Evolutionary conservation across 2,113 vertebrate genomes (phyloP), one percentile per base, ranked within the genome.

Genomic region (Hyaena hyaena): DNA sequence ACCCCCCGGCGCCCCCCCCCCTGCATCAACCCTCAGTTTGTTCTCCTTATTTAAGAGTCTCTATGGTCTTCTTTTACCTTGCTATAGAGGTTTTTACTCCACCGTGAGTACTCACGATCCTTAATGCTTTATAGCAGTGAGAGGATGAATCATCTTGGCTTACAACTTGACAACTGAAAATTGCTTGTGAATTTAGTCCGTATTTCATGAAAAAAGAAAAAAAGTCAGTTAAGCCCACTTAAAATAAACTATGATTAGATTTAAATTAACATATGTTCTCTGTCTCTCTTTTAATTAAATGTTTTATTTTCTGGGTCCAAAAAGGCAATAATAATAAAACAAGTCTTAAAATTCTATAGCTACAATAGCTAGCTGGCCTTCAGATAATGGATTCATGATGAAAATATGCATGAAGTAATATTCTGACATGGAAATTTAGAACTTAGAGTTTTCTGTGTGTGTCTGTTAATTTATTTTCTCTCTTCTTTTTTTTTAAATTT

Each of bases 281-380:
- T 89, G 24, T 53, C 21, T 90, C 10, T 14, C 69, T 93, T 93
- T 94, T 92, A 87, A 39, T 77, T 86, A 86, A 82, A 90, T 63
- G 14, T 63, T 92, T 89, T 92, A 50, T 93, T 88, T 77, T 55
- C 12, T 16, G 10, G 7, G 33, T 45, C 65, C 31, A 82, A 45
- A 71, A 76, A 86, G 81, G 31, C 50, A 94, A 69, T 69, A 65
- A 77, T 85, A 84, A 91, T 93, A 95, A 94, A 96, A 88, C 33
- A 58, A 7, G 1, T 90, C 43, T 88, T 92, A 90, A 68, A 76
- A 74, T 83, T 11, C 5, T 50, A 1, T 23, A 94, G 33, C 31
- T 33, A 33, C 17, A 81, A 50, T 28, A 55, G 0, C 21, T 5
- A 43, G 58, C 17, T 48, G 2, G 26, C 33, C 39, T 83, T 88